Base-by-base conservation (phyloP, 2,888 invertebrate species). In the Xestoiulus laeticollis region DNA sequence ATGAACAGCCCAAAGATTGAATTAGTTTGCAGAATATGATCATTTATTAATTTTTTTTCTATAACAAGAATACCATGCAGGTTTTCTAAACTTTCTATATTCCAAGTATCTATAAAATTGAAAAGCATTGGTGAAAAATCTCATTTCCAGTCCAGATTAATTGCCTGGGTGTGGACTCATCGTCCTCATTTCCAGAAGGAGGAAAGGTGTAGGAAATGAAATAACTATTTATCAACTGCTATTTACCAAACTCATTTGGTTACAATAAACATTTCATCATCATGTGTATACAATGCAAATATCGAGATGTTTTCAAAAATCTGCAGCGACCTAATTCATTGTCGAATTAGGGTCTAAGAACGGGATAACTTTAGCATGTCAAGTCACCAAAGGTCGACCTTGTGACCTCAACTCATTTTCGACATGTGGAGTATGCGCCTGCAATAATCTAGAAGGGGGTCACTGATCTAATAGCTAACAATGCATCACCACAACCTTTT, bases 231-330 rank as follows among this genome's bases (percentile, higher is more conserved):
- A 19, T 59, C 59, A 59, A 2, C 59, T 59, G n/a, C 48, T 59
- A 59, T 59, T 19, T 59, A 14, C 59, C n/a, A 19, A 59, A 59
- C 59, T 59, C 59, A 59, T 59, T 59, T 59, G 59, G 59, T 59
- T 59, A 59, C 59, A 59, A 59, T 59, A 59, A 59, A 59, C 59
- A 59, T 59, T 59, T n/a, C 59, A 59, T 59, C 59, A 59, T 59
- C 59, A 22, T 59, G 59, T 59, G 59, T n/a, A n/a, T n/a, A n/a
- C 59, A 59, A 59, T 59, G 59, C 59, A 59, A 59, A 59, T 59
- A 59, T n/a, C 22, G 59, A 22, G 59, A 19, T 59, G 59, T 59
- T 59, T 59, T 59, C 59, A 6, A 5, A 59, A 59, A 59, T 59
- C 22, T 14, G 59, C 59, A n/a, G n/a, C n/a, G 59, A 59, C 59